Evolutionary conservation across 1,140 invertebrate genomes (phyloP), one percentile per base, ranked within the genome.

Genomic region (Solenopsis invicta): DNA sequence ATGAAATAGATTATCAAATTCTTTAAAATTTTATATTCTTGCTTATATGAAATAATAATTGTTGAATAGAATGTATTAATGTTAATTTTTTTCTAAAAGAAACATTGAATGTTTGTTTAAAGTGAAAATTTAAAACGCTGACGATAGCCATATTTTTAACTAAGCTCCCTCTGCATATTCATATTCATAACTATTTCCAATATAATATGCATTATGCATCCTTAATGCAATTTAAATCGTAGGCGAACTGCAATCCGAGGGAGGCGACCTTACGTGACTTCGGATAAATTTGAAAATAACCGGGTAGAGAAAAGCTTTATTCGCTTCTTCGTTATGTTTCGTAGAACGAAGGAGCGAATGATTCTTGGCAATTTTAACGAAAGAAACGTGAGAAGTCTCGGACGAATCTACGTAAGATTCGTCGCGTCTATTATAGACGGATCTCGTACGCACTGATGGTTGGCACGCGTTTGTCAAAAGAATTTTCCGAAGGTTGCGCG

Each of bases 211-310:
- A n/a, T 18, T 56, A 29, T 24, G 56, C 61, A 41, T 85, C 45
- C 80, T 89, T 37, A 74, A 69, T 59, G 56, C 77, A 74, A 76
- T 85, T 72, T 48, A 87, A 84, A 74, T 85, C 16, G 64, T 18
- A 71, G 50, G 61, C 34, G 41, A 82, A 75, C 52, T 45, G 62
- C 75, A 74, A 80, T 76, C 80, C 84, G 76, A 87, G 62, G 81
- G 54, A 69, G 67, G 41, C 48, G 34, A 59, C 61, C 80, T 88
- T 72, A 71, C 81, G 67, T 85, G 72, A 34, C 66, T 66, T 56
- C 41, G 75, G 16, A 72, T 81, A 89, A 89, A 81, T 84, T 77
- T 86, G 87, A 89, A 89, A 89, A 89, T 86, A 89, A 87, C 82
- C 41, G 75, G 67, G 48, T 72, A 86, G 75, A 75, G 74, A 78